These are phyloP conservation scores for Pan troglodytes DNA, from an alignment of 2,113 vertebrate species.

Conservation along the genomic window DNA sequence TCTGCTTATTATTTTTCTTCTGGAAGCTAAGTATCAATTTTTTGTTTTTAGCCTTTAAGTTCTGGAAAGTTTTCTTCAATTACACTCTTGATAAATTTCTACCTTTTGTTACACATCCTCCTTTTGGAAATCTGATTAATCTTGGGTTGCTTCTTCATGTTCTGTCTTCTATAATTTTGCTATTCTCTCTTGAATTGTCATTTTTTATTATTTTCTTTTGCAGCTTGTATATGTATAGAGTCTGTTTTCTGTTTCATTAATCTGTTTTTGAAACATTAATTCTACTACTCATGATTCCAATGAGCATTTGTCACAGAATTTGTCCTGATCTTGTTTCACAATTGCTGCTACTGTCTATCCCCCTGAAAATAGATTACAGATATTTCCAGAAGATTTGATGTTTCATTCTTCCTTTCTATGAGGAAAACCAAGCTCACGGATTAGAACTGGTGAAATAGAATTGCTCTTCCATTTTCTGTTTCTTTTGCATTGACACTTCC, in stretches of 20 bases:
- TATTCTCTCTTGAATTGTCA: background rate
- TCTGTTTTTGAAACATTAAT: conserved; percentile 21
- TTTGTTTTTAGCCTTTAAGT: background rate
- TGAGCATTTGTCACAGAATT: background rate
- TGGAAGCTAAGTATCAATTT: background rate
- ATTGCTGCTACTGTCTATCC: background rate
- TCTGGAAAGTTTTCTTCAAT: conserved; percentile 11
- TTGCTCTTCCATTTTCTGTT: background rate
- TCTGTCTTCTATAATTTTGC: background rate
- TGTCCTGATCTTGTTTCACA: background rate
- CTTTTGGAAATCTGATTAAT: conserved; percentile 8
- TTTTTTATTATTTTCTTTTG: conserved; percentile 29
- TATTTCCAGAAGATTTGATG: background rate
- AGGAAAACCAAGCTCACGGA: background rate
- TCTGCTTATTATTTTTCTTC: background rate
- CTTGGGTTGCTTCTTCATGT: background rate
- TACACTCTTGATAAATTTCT: conserved; percentile 17
- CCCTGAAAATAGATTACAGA: background rate
- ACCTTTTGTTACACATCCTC: background rate
- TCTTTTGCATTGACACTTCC: background rate
- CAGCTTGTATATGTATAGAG: background rate
- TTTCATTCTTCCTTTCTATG: background rate
- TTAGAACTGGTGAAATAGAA: background rate
- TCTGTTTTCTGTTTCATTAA: conserved; percentile 12
- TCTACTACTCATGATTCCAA: background rate